A percentile compares a stretch with the other conserved stretches of the same genome.
phyloP scores from a whole-genome alignment of 35 echinoderm and acorn worm genomes.

The Stichopus chloronotus region DNA sequence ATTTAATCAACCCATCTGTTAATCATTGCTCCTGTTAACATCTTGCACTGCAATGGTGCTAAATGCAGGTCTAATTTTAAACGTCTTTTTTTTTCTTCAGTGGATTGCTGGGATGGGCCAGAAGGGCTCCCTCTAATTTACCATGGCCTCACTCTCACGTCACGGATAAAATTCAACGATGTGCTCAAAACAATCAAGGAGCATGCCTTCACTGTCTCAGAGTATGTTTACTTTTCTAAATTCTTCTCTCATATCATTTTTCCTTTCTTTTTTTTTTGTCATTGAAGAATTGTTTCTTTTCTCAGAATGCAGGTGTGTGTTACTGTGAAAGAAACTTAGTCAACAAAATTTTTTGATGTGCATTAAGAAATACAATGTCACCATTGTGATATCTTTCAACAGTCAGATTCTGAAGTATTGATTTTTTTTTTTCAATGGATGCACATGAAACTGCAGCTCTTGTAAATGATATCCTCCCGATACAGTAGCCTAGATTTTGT shows the following conservation, averaged over 20 bases:
- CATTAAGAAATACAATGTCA: too few species aligned
- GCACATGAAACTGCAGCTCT: neutral
- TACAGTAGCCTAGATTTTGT: too few species aligned
- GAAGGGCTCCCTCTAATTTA: conserved; percentile 88
- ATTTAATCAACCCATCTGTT: too few species aligned
- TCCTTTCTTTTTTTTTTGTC: neutral
- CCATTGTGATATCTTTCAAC: too few species aligned
- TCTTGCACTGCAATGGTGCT: too few species aligned
- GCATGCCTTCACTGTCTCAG: conserved; percentile 87
- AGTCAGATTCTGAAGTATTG: neutral
- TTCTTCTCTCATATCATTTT: neutral
- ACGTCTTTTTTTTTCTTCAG: conserved; percentile 25
- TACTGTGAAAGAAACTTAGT: too few species aligned
- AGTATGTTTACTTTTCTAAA: conserved; percentile 67
- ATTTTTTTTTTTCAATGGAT: neutral
- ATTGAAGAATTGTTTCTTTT: neutral
- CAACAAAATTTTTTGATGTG: too few species aligned
- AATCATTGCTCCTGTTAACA: too few species aligned
- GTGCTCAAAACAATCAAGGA: conserved; percentile 91
- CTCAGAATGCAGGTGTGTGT: neutral
- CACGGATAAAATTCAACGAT: conserved; percentile 88
- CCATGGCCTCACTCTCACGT: conserved; percentile 90
- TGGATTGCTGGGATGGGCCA: conserved; percentile 97
- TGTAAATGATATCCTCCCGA: neutral
- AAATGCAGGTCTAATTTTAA: too few species aligned